Base-by-base conservation (phyloP, 2,888 invertebrate genomes). In the Xanthia togata region DNA sequence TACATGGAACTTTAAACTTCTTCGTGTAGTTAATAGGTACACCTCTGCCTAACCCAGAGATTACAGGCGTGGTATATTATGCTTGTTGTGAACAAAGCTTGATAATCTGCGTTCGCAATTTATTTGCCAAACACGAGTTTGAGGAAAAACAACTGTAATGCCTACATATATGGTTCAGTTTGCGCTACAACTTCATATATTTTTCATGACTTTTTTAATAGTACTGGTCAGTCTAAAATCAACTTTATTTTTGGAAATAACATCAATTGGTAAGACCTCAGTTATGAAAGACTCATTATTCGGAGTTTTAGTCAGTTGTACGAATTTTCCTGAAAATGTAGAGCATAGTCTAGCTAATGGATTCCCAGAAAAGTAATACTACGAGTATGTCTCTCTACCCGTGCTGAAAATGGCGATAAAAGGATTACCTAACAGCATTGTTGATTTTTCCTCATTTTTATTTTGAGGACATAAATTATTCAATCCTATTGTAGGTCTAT, bases 251-350 rank as follows among this genome's bases (percentile, higher is more conserved):
- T 2, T 31, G 31, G 31, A 31, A 31, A 31, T 31, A 31, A 31
- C 31, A 31, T 31, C 31, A 31, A 31, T 31, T 31, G 31, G 2
- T 2, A 31, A 31, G 31, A 31, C 31, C 31, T 31, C 2, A 55
- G 76, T 74, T 81, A 83, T 74, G 81, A 80, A 78, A 68, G 73
- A 55, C 26, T 53, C 70, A 55, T 80, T 41, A n/a, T 74, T 69
- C 38, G 12, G 44, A 0, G 50, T 70, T 73, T 60, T 57, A 55
- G 14, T 26, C 50, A 57, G 41, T 59, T 62, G 38, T 70, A 70
- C 31, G n/a, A 47, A 31, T 72, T 59, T 53, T n/a, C 11, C 14
- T 8, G 41, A 1, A 38, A 31, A 60, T 47, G 2, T 67, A 4
- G 26, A 65, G 20, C 44, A 14, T 17, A 50, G 35, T 14, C 38